These are phyloP conservation scores for Onychomys torridus DNA, from an alignment of 2,797 vertebrate species.

Conservation along the genomic window DNA sequence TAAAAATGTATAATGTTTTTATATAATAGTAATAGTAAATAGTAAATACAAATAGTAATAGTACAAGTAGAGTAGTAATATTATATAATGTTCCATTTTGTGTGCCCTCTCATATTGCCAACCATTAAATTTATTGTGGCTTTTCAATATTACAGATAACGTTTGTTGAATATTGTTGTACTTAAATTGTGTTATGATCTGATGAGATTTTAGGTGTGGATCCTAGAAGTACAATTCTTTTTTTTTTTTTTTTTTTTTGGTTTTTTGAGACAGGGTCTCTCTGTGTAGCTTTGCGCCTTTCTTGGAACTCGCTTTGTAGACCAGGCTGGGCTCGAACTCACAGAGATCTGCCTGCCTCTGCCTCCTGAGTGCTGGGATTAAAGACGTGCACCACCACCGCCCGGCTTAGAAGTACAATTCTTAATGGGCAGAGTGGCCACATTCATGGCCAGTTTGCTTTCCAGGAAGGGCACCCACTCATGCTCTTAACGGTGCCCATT, in stretches of 20 bases:
- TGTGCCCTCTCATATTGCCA: background rate
- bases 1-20: too few species aligned
- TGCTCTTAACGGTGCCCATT: background rate
- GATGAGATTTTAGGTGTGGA: constrained; percentile 12
- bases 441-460: background rate
- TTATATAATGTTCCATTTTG: background rate
- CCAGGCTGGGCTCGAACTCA: too few species aligned
- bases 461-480: background rate
- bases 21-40: background rate
- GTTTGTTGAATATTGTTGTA: background rate
- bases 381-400: too few species aligned
- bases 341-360: too few species aligned
- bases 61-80: too few species aligned
- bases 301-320: too few species aligned
- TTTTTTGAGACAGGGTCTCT: too few species aligned
- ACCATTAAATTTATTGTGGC: background rate
- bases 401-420: background rate
- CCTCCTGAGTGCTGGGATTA: too few species aligned
- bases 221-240: background rate
- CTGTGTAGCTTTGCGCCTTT: too few species aligned
- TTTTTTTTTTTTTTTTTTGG: too few species aligned
- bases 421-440: background rate
- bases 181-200: background rate
- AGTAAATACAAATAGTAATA: too few species aligned
- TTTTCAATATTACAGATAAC: constrained; percentile 31